Percentiles rank a stretch among this genome's conserved stretches.
phyloP scores from a whole-genome alignment of 2,888 invertebrate species.

The Hipparchia semele region DNA sequence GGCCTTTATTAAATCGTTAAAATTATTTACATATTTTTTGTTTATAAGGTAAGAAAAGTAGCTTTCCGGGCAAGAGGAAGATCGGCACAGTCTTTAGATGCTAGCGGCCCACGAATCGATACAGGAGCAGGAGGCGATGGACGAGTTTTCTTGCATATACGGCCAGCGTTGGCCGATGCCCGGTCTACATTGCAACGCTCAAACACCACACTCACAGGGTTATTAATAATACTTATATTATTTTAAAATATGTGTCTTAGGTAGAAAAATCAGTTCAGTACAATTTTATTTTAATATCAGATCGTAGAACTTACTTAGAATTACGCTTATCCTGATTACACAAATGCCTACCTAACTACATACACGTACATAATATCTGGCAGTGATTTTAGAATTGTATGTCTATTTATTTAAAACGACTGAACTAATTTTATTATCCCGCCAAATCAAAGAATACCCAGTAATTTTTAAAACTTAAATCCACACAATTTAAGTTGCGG shows the following conservation, averaged over 20 bases:
- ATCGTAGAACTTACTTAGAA: no score
- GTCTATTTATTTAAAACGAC: no score
- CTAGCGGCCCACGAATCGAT: constrained; percentile 58
- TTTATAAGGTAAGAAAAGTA: constrained; percentile 69
- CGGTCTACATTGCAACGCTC: constrained; percentile 69
- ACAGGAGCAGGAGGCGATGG: constrained; percentile 66
- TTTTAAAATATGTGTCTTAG: not conserved
- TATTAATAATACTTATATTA: constrained; percentile 40
- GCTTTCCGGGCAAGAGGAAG: constrained; percentile 76
- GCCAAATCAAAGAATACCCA: no score
- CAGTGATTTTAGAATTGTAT: no score
- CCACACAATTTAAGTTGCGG: no score
- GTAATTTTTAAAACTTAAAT: no score
- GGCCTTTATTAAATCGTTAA: constrained; percentile 20
- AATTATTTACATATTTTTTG: constrained; percentile 5
- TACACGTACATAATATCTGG: no score
- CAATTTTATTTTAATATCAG: no score
- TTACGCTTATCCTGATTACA: no score
- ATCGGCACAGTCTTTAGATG: constrained; percentile 76
- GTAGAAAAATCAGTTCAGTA: no score
- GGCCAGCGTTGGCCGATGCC: constrained; percentile 73
- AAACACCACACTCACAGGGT: constrained; percentile 77
- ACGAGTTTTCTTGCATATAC: constrained; percentile 73
- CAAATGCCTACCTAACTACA: no score
- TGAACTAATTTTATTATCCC: no score